These are phyloP conservation scores for Drosophila nigrodunni DNA, from an alignment of 1,140 invertebrate genomes.

Conservation along the genomic window DNA sequence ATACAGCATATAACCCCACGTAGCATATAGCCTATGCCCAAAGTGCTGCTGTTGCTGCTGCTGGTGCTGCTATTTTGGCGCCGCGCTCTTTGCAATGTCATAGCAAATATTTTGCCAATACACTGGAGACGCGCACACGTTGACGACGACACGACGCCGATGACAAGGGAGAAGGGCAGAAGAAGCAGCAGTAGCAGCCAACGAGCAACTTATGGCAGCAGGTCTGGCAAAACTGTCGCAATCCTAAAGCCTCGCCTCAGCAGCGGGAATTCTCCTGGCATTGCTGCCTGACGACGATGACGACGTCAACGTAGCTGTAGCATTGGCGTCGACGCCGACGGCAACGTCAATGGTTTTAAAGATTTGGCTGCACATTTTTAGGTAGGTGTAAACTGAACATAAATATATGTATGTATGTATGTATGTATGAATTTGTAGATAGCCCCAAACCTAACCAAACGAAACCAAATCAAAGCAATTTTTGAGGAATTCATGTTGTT, in stretches of 20 bases:
- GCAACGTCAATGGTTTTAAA: slow-evolving; percentile 37
- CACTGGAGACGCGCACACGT: slow-evolving; percentile 74
- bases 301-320: background rate
- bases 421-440: slow-evolving; percentile 18
- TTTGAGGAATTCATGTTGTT: slow-evolving; percentile 19
- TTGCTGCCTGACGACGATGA: slow-evolving; percentile 16
- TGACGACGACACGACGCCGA: slow-evolving; percentile 51
- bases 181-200: slow-evolving; percentile 50
- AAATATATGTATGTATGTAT: background rate
- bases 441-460: slow-evolving; percentile 10
- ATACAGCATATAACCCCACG: too few relatives aligned
- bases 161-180: slow-evolving; percentile 15
- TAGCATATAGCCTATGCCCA: slow-evolving; percentile 73
- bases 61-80: slow-evolving; percentile 69
- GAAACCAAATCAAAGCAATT: slow-evolving; percentile 41
- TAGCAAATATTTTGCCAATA: slow-evolving; percentile 82
- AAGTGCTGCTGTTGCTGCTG: slow-evolving; percentile 46
- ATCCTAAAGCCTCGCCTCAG: slow-evolving; percentile 35
- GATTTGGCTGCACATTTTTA: slow-evolving; percentile 40
- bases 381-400: slow-evolving; percentile 29
- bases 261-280: slow-evolving; percentile 39
- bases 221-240: slow-evolving; percentile 41
- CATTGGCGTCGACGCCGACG: background rate
- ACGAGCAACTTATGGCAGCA: slow-evolving; percentile 64
- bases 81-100: slow-evolving; percentile 73